Percentiles rank a stretch among this genome's conserved stretches.
These are phyloP conservation scores for Andricus curvator DNA, from an alignment of 2,888 invertebrate genomes.

Conservation along the genomic window DNA sequence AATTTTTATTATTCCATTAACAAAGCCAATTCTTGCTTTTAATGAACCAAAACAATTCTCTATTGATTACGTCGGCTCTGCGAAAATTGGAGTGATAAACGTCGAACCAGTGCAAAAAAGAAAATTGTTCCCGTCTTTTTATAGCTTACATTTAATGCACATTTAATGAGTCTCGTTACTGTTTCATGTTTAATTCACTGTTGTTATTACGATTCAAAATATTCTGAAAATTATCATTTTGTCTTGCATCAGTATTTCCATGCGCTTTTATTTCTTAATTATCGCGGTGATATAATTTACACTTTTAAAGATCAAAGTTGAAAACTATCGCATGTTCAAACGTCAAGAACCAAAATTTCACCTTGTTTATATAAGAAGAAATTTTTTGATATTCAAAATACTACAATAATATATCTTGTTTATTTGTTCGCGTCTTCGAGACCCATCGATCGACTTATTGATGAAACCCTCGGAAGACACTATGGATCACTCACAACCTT, in stretches of 20 bases:
- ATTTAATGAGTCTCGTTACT: not conserved
- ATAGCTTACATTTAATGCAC: not conserved
- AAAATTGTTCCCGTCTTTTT: not conserved
- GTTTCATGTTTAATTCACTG: not conserved
- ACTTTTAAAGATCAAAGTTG: too few species aligned
- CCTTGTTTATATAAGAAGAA: too few species aligned
- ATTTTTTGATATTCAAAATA: too few species aligned
- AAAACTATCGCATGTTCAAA: too few species aligned
- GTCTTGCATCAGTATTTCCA: not conserved
- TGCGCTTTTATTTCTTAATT: not conserved
- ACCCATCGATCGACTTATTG: too few species aligned
- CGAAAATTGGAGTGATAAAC: not conserved
- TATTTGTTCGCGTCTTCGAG: too few species aligned
- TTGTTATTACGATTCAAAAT: not conserved
- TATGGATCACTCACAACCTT: too few species aligned
- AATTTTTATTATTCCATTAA: not conserved
- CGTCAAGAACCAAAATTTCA: too few species aligned
- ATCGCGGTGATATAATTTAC: too few species aligned
- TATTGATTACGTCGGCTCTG: not conserved
- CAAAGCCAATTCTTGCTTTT: not conserved
- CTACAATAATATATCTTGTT: too few species aligned
- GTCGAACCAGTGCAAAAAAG: not conserved
- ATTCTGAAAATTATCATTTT: not conserved
- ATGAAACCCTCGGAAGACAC: too few species aligned
- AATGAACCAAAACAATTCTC: constrained; percentile 7